Conservation (phyloP, 1,140 invertebrate species). For the Cherax destructor region DNA sequence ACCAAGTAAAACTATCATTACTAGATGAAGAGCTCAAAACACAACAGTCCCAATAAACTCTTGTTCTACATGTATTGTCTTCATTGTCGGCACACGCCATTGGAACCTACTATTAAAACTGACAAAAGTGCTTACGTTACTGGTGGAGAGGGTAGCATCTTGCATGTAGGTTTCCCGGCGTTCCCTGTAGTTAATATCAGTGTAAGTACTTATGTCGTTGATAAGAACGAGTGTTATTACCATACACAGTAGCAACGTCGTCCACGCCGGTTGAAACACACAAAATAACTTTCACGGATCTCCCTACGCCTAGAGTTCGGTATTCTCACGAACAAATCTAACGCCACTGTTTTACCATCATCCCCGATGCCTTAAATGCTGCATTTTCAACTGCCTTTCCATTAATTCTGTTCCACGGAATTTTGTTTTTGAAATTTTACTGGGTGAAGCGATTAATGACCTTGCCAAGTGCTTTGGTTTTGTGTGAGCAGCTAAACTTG, state of each 20-base stretch:
- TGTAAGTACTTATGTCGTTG: slow-evolving; percentile 46
- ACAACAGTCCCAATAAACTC: no score
- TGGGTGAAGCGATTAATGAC: neutral
- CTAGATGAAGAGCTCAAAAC: no score
- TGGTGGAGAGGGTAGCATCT: neutral
- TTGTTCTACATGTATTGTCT: no score
- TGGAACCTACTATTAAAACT: no score
- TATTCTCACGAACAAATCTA: neutral
- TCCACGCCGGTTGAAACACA: neutral
- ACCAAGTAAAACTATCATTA: no score
- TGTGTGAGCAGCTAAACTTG: neutral
- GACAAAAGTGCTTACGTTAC: neutral
- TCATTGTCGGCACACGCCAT: no score
- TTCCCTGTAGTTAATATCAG: neutral
- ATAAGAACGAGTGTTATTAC: slow-evolving; percentile 38
- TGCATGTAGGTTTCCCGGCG: neutral
- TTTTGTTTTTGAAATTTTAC: neutral
- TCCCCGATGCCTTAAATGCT: neutral
- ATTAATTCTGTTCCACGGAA: neutral
- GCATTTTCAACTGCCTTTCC: neutral
- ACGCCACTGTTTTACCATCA: neutral
- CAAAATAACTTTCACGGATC: neutral
- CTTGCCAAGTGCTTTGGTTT: neutral
- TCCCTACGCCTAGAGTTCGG: neutral
- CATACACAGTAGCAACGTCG: neutral